Conservation (phyloP, 2,888 invertebrate genomes). For the Portevinia maculata region DNA sequence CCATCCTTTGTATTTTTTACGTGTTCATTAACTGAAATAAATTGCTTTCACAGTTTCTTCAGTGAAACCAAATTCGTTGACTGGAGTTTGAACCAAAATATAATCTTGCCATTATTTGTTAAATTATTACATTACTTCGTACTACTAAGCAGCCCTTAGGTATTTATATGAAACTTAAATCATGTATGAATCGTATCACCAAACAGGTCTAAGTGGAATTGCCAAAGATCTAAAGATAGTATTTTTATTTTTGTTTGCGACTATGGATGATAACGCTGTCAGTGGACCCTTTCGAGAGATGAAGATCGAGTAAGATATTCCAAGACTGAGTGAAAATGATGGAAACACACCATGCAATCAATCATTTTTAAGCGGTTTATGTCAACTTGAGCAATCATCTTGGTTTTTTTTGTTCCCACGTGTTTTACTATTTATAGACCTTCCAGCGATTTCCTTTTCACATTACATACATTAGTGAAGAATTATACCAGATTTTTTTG, state of each 20-base stretch:
- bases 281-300: conserved; percentile 9
- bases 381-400: conserved; percentile 63
- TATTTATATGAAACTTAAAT: no score
- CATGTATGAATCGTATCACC: no score
- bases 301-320: conserved; percentile 34
- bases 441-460: conserved; percentile 8
- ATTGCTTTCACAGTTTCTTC: neutral
- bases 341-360: conserved; percentile 66
- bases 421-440: conserved; percentile 11
- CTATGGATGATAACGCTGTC: conserved; percentile 54
- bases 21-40: conserved; percentile 14
- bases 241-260: neutral
- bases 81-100: neutral
- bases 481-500: neutral
- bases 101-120: neutral
- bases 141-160: no score
- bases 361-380: conserved; percentile 71
- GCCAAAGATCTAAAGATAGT: neutral
- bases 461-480: neutral
- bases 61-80: conserved; percentile 1
- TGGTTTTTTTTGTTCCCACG: conserved; percentile 25
- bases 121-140: no score
- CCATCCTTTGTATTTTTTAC: conserved; percentile 14
- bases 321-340: conserved; percentile 52
- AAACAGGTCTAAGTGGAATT: no score